Evolutionary conservation across 2,113 vertebrate species (phyloP), one percentile per base, ranked within the genome.

Genomic region (Ancistrus triradiatus): DNA sequence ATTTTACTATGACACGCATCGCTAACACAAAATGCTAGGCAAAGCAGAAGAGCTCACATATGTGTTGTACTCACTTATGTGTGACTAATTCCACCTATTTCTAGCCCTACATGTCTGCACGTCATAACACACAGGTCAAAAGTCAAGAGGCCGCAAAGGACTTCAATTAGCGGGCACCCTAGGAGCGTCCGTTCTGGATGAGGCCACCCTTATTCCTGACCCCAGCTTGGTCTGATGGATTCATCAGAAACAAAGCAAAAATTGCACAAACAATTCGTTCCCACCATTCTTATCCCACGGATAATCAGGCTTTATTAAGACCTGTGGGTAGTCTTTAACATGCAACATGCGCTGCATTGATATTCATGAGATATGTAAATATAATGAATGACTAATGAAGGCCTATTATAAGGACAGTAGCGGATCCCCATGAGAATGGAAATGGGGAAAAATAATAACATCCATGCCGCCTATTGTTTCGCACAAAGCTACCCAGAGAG

Each of bases 341-440:
- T 80, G 81, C 83, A 75, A 66, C 75, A 80, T 84, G 46, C 6
- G 13, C 84, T 81, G 69, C 78, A 84, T 56, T 81, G 78, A 83
- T 80, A 74, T 76, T 80, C 83, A 61, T 65, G 81, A 62, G 60
- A 80, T 80, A 87, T 87, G 83, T 77, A 84, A 77, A 78, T 81
- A 82, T 77, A 85, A 85, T 83, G 85, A 86, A 74, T 77, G 71
- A 77, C 68, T 78, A 77, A 78, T 78, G 67, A 76, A 74, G 80
- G 81, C 82, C 86, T 85, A 81, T 80, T 78, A 82, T 75, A 85
- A 77, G 65, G 77, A 79, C 81, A 78, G 72, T 76, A 70, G 75
- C 73, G 72, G 76, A 81, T 82, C 79, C 79, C 69, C 60, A 0
- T 50, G 67, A 63, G 72, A 73, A 52, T 50, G 50, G 18, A 59